Percentiles rank a stretch among this genome's conserved stretches.
Conservation (phyloP, 2,113 vertebrate genomes). For the Campylomormyrus tamandua region DNA sequence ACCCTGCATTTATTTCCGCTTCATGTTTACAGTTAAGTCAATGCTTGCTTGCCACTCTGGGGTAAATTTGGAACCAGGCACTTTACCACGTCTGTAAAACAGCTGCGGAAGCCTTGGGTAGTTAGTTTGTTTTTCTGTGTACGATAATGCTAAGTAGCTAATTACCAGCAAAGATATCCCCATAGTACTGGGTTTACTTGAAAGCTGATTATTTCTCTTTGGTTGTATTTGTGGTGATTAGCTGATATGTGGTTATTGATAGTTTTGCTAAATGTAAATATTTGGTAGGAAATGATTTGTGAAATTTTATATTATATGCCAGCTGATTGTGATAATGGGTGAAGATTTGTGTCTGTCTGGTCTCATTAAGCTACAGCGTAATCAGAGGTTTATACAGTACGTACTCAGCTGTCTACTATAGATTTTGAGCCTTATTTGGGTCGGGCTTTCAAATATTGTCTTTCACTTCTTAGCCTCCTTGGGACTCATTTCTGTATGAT, state of each 20-base stretch:
- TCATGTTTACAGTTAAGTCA: neutral
- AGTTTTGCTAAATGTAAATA: neutral
- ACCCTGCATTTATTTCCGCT: neutral
- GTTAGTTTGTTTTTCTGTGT: neutral
- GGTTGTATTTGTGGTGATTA: neutral
- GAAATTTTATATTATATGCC: neutral
- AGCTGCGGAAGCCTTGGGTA: neutral
- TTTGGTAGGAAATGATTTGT: neutral
- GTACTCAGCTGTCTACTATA: neutral
- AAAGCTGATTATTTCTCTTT: neutral
- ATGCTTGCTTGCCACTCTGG: neutral
- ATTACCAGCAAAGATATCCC: neutral
- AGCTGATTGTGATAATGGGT: neutral
- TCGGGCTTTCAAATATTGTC: neutral
- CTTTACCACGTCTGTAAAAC: neutral
- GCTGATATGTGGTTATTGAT: neutral
- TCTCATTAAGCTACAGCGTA: neutral
- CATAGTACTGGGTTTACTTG: neutral
- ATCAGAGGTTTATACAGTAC: neutral
- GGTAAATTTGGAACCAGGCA: neutral
- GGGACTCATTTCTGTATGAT: neutral
- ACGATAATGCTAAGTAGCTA: neutral
- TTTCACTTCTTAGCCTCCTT: neutral
- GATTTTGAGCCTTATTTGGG: neutral
- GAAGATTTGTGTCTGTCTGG: neutral